Conservation (phyloP, 64 coral and sea anemone genomes). For the Hydrozoanthus tunicans region DNA sequence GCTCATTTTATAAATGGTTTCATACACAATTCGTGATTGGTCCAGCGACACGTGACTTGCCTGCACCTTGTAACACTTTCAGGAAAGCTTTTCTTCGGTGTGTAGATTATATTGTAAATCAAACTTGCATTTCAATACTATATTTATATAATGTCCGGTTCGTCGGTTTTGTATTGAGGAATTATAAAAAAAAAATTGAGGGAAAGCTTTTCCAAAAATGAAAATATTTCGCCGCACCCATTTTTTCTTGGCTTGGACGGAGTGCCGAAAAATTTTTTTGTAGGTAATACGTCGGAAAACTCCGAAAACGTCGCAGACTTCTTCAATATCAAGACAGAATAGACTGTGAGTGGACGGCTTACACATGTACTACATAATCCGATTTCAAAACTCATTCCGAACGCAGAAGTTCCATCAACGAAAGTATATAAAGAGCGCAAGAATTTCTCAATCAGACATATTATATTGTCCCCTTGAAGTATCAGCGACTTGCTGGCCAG, state of each 20-base stretch:
- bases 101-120: background rate
- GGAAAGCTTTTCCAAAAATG: background rate
- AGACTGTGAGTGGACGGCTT: background rate
- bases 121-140: background rate
- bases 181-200: background rate
- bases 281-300: slow-evolving; percentile 24
- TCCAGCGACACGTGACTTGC: background rate
- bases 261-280: background rate
- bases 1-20: background rate
- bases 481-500: slow-evolving; percentile 2
- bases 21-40: background rate
- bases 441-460: slow-evolving; percentile 5
- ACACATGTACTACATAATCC: background rate
- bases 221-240: background rate
- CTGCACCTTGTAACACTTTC: background rate
- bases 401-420: slow-evolving; percentile 5
- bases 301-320: background rate
- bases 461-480: background rate
- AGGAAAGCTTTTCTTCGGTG: background rate
- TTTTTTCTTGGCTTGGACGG: background rate
- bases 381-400: background rate
- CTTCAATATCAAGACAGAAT: background rate
- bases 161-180: background rate
- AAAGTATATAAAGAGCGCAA: background rate
- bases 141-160: background rate